Percentiles rank a stretch among this genome's conserved stretches.
Evolutionary conservation across 2,797 vertebrate species (phyloP).

Genomic region (Lutra lutra): DNA sequence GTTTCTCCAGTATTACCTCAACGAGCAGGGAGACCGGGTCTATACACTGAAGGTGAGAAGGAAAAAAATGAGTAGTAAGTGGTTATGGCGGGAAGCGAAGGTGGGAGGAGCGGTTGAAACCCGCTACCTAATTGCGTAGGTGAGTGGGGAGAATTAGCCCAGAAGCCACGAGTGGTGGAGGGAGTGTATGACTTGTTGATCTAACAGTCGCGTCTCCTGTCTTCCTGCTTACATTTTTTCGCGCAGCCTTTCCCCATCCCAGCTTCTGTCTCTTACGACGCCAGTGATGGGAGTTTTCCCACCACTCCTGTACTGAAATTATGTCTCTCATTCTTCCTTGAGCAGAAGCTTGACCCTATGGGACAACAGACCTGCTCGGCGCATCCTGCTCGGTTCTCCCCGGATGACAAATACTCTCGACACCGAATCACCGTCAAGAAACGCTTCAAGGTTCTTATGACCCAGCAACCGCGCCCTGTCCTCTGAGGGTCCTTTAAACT

Average conservation of each 20-base stretch:
- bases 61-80: neutral
- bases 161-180: neutral
- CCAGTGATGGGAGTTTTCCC: neutral
- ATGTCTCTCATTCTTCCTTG: neutral
- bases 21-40: slow-evolving; percentile 90
- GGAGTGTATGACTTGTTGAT: neutral
- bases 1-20: slow-evolving; percentile 93
- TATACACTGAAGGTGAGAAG: slow-evolving; percentile 93
- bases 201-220: neutral
- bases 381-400: slow-evolving; percentile 95
- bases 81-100: neutral
- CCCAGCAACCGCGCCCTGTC: slow-evolving; percentile 91
- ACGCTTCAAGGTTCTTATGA: slow-evolving; percentile 92
- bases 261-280: neutral
- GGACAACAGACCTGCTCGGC: slow-evolving; percentile 92
- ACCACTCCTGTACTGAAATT: neutral
- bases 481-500: slow-evolving; percentile 82
- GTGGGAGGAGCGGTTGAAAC: neutral
- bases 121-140: neutral
- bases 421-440: slow-evolving; percentile 93
- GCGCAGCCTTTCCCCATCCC: neutral
- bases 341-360: slow-evolving; percentile 88
- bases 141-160: neutral
- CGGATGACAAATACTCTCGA: slow-evolving; percentile 95
- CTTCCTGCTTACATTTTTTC: neutral